Evolutionary conservation across 2,113 vertebrate species (phyloP), one percentile per base, ranked within the genome.

Genomic region (Nicator chloris): DNA sequence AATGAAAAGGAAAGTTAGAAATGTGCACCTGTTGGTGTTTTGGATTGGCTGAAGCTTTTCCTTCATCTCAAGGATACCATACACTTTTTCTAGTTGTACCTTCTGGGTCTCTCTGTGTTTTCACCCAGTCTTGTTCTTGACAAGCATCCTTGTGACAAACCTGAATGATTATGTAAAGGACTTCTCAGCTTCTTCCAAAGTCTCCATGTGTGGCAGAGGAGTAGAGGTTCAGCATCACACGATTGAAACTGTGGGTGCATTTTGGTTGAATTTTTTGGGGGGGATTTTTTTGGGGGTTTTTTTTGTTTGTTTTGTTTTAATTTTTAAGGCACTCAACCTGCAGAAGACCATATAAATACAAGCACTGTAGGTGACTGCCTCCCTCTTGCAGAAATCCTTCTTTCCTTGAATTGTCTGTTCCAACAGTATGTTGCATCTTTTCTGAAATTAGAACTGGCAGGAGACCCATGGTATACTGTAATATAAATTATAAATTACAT

Each of bases 401-500:
- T 76, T 92, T 47, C 61, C 56, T 95, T 86, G 54, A 75, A 33
- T 56, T 64, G 22, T 66, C 53, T 88, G 40, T 86, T 81, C 45
- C 44, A 85, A 30, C 28, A 85, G 21, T 24, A 23, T 31, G 28
- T 54, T 94, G 84, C 45, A 56, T 76, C 30, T 94, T 85, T 60
- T 82, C 54, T 71, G 82, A 70, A 92, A 73, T 82, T 90, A 39
- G 79, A 92, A 51, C 51, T 7, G 33, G 72, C 61, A 47, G 50
- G 39, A 87, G 35, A 76, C 49, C 35, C 17, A 15, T 63, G 64
- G 71, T 66, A 73, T 76, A 65, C 30, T 69, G 80, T 87, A 95
- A 82, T 86, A 90, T 92, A 94, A 94, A 88, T 93, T 86, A 90
- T 81, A 69, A 93, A 90, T 82, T 70, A 35, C 59, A 93, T 84